Base-by-base conservation (phyloP, 2,113 vertebrate species). In the Aegithalos caudatus region DNA sequence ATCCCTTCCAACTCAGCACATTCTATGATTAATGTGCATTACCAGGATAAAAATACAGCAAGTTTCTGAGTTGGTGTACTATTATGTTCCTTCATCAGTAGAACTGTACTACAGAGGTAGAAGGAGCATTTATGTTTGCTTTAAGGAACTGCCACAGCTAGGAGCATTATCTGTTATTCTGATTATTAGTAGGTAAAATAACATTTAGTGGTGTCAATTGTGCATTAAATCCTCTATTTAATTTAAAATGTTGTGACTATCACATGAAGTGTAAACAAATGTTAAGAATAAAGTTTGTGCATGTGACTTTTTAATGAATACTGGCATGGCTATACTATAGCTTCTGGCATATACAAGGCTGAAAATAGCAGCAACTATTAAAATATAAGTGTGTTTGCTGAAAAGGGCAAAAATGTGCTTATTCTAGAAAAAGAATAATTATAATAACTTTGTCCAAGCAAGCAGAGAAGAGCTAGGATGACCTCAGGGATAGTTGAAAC, bases 331-430 rank as follows among this genome's bases (percentile, higher is more conserved):
- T 65, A 70, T n/a, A 20, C 40, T 67, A 57, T 70, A 91, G 31
- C 60, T 76, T 94, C 53, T 90, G 81, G 56, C 25, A 38, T 74
- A 11, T 54, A 51, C 44, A 81, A 71, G 38, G 13, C 80, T 92
- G 60, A 66, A 87, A 91, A 88, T 72, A 92, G 71, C 66, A 80
- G 80, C 86, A 91, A 70, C 62, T 90, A 73, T 90, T 91, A 72
- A 94, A 97, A 88, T 8, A 18, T 53, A 94, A 94, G 53, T 76
- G 86, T 79, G 85, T 73, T 85, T 81, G 85, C 22, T 86, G 72
- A 86, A 96, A 72, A 92, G 62, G 66, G 73, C n/a, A 92, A 96
- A 96, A 92, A 81, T 86, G 85, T 86, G 81, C 92, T 94, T 96
- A 86, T 88, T 95, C 60, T 83, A 93, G 82, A 88, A 91, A 97